Evolutionary conservation across 2,113 vertebrate genomes (phyloP).

Genomic region (Platycercus adscitus): DNA sequence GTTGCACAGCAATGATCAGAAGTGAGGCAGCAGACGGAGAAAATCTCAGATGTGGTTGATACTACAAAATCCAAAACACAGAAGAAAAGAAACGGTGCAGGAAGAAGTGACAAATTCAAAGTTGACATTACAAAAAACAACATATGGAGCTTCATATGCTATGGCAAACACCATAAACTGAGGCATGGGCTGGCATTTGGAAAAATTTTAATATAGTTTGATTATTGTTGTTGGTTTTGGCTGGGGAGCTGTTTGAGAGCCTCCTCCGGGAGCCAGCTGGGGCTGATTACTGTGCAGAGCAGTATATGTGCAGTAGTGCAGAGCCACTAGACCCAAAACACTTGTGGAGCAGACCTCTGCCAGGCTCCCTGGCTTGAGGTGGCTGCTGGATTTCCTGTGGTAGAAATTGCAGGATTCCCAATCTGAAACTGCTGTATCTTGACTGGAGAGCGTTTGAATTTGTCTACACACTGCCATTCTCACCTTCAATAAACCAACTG

Average conservation of each 20-base stretch:
- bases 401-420: not conserved
- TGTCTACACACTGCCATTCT: not conserved
- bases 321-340: not conserved
- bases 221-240: conserved; percentile 36
- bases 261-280: not conserved
- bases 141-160: conserved; percentile 48
- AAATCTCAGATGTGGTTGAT: conserved; percentile 25
- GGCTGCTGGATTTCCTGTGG: not conserved
- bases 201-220: not conserved
- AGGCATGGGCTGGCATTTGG: conserved; percentile 25
- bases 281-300: not conserved
- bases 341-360: not conserved
- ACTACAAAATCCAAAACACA: conserved; percentile 29
- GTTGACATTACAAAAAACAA: not conserved
- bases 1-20: not conserved
- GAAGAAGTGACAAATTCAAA: conserved; percentile 23
- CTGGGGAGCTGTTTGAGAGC: not conserved
- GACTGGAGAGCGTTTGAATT: not conserved
- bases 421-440: not conserved
- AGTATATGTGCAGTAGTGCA: not conserved
- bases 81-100: conserved; percentile 10
- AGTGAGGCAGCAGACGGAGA: not conserved
- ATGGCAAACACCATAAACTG: conserved; percentile 3
- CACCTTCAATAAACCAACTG: not conserved
- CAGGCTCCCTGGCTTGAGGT: not conserved